phyloP scores from a whole-genome alignment of 2,797 vertebrate genomes.

The Sciurus carolinensis region DNA sequence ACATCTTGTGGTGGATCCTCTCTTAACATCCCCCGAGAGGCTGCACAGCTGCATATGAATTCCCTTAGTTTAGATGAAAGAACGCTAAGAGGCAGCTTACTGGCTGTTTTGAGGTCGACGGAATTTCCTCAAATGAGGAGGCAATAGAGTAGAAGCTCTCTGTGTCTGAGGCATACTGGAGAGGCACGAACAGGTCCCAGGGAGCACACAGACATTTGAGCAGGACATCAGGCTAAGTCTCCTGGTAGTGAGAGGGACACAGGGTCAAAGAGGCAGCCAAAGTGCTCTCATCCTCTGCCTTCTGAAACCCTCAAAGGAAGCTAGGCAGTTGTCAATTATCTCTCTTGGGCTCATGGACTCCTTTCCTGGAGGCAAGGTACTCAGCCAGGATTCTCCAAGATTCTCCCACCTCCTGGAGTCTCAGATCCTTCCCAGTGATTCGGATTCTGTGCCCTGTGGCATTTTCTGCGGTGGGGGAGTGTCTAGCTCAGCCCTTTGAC shows the following conservation, averaged over 20 bases:
- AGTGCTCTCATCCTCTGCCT: background rate
- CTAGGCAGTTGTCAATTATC: background rate
- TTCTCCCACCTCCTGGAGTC: background rate
- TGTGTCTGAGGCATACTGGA: constrained; percentile 15
- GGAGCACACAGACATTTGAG: constrained; percentile 14
- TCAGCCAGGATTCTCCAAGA: background rate
- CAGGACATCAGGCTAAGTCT: constrained; percentile 4
- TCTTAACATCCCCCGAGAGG: background rate
- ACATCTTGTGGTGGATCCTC: background rate
- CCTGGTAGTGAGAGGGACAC: background rate
- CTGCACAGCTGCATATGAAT: background rate
- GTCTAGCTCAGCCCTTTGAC: background rate
- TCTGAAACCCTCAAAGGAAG: background rate
- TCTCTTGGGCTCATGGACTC: background rate
- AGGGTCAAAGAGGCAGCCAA: background rate
- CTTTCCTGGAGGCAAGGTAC: background rate
- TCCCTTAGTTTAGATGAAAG: background rate
- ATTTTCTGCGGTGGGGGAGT: background rate
- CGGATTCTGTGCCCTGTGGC: background rate
- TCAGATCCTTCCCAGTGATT: background rate
- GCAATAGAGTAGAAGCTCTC: constrained; percentile 41
- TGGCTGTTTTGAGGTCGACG: constrained; percentile 51
- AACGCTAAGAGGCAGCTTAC: constrained; percentile 16
- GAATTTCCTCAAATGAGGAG: constrained; percentile 47
- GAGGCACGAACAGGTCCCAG: constrained; percentile 9